phyloP scores from a whole-genome alignment of 1,140 invertebrate species.

The Macrocentrus cingulum region DNA sequence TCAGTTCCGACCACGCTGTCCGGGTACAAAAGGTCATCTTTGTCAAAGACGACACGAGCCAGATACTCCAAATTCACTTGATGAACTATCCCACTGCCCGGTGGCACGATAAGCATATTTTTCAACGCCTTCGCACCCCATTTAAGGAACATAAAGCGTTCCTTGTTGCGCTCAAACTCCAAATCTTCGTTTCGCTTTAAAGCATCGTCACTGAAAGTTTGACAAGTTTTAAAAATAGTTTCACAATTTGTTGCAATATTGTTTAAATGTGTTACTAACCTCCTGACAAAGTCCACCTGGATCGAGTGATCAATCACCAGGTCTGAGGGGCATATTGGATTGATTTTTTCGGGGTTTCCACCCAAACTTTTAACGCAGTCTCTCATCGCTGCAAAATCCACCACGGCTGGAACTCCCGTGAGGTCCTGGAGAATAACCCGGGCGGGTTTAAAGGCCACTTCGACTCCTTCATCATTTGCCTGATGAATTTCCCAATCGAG shows the following conservation, averaged over 20 bases:
- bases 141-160: conserved; percentile 94
- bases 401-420: conserved; percentile 96
- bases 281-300: conserved; percentile 91
- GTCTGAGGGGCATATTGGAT: conserved; percentile 96
- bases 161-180: conserved; percentile 95
- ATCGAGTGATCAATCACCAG: conserved; percentile 98
- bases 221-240: too few species aligned
- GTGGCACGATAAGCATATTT: conserved; percentile 97
- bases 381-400: conserved; percentile 98
- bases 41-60: conserved; percentile 90
- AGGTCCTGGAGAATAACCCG: conserved; percentile 95
- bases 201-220: conserved; percentile 74
- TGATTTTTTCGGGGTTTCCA: conserved; percentile 90
- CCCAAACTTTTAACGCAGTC: conserved; percentile 88
- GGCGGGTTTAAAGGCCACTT: conserved; percentile 94
- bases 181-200: conserved; percentile 91
- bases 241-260: too few species aligned
- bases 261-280: too few species aligned
- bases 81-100: conserved; percentile 97
- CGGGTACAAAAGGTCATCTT: conserved; percentile 76
- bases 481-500: conserved; percentile 88
- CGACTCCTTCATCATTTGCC: conserved; percentile 70
- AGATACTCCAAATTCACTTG: conserved; percentile 97
- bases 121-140: conserved; percentile 95
- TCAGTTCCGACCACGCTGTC: conserved; percentile 98